These are phyloP conservation scores for Ariopsis seemanni DNA, from an alignment of 2,113 vertebrate species.

Conservation along the genomic window DNA sequence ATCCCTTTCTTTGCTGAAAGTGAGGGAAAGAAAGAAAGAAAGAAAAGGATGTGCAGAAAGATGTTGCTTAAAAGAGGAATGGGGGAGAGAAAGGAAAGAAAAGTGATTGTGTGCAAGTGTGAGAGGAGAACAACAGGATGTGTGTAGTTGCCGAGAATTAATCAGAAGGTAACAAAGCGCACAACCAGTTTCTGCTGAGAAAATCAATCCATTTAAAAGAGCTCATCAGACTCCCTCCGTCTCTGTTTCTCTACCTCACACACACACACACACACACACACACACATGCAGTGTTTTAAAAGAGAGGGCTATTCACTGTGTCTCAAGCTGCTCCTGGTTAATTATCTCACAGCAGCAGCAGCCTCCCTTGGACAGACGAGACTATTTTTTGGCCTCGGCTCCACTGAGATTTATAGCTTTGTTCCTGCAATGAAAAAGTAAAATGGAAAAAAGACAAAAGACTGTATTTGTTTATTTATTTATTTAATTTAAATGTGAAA, in stretches of 20 bases:
- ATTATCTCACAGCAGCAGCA: slow-evolving; percentile 37
- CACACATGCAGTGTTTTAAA: slow-evolving; percentile 7
- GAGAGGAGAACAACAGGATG: slow-evolving; percentile 30
- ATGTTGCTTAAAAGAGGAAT: background rate
- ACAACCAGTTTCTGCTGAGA: slow-evolving; percentile 40
- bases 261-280: slow-evolving; percentile 2
- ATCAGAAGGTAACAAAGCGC: slow-evolving; percentile 47
- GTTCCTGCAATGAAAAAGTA: slow-evolving; percentile 34
- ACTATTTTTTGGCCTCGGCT: slow-evolving; percentile 14
- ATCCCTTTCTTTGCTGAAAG: background rate
- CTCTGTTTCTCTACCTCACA: background rate
- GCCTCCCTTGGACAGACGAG: slow-evolving; percentile 2
- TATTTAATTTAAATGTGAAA: background rate
- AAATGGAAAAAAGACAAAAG: background rate
- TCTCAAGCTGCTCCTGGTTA: slow-evolving; percentile 33
- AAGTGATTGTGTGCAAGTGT: background rate
- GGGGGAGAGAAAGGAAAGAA: background rate
- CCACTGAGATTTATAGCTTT: slow-evolving; percentile 61
- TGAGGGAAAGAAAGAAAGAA: background rate
- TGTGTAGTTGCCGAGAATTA: slow-evolving; percentile 36
- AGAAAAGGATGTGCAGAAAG: background rate
- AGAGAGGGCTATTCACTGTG: slow-evolving; percentile 21
- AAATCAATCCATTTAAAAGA: slow-evolving; percentile 45
- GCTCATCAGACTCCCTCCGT: slow-evolving; percentile 25
- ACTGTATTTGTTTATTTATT: background rate